Conservation (phyloP, 2,797 vertebrate species). For the Mormyrops boulengeri region DNA sequence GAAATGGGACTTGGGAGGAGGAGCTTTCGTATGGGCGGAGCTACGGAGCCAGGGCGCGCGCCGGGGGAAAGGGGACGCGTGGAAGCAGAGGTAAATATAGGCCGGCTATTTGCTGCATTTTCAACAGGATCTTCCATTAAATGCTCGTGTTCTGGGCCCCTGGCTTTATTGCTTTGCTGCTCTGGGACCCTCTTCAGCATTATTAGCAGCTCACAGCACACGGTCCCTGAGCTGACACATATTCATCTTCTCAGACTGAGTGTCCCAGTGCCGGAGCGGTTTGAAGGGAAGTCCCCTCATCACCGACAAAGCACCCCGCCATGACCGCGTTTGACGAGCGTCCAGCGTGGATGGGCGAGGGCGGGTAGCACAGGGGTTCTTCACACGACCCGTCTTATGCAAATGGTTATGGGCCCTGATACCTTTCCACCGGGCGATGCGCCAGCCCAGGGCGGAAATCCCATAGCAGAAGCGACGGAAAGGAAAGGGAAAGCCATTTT, state of each 20-base stretch:
- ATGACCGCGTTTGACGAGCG: not conserved
- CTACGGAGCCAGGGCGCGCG: conserved; percentile 32
- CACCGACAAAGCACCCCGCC: not conserved
- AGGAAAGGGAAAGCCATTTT: not conserved
- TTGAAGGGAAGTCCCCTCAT: not conserved
- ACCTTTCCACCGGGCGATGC: not conserved
- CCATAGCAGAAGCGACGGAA: not conserved
- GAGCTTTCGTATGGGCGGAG: conserved; percentile 36
- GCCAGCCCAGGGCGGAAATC: not conserved
- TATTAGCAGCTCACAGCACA: conserved; percentile 69
- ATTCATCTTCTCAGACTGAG: conserved; percentile 49
- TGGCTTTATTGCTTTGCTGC: conserved; percentile 71
- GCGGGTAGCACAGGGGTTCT: not conserved
- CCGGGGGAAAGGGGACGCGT: conserved; percentile 29
- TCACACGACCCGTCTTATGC: not conserved
- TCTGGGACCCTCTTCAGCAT: conserved; percentile 64
- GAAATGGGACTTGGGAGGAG: conserved; percentile 39
- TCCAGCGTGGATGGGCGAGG: not conserved
- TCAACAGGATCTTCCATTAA: conserved; percentile 58
- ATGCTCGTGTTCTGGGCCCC: conserved; percentile 56
- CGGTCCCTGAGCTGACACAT: conserved; percentile 57
- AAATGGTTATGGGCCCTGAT: not conserved
- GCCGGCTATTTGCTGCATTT: conserved; percentile 48
- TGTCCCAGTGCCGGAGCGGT: not conserved
- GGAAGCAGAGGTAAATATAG: conserved; percentile 62